phyloP scores from a whole-genome alignment of 2,797 vertebrate species.

The Zalophus californianus region DNA sequence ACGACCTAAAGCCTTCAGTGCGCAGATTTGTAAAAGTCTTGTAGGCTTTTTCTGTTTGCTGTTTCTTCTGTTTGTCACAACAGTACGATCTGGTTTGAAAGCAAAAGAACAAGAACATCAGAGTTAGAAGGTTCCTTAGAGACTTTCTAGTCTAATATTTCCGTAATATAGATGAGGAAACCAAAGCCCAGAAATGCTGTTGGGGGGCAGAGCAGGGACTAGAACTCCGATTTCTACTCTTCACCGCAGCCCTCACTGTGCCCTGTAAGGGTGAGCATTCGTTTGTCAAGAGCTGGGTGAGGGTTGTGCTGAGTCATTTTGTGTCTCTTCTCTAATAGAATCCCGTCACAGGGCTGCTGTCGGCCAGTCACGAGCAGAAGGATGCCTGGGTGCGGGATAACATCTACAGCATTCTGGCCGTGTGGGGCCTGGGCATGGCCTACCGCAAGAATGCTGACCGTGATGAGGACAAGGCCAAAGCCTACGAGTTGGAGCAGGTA shows the following conservation, averaged over 20 bases:
- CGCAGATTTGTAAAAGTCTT: background rate
- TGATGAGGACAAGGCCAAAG: constrained; percentile 99
- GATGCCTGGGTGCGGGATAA: constrained; percentile 99
- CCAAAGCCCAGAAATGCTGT: background rate
- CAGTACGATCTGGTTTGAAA: constrained; percentile 25
- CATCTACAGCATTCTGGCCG: constrained; percentile 96
- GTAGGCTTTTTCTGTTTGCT: background rate
- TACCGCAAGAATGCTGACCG: constrained; percentile 99
- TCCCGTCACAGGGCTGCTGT: constrained; percentile 96
- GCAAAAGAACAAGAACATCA: background rate
- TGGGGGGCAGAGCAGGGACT: constrained; percentile 17
- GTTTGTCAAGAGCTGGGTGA: background rate
- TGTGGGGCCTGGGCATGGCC: constrained; percentile 99
- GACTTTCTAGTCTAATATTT: background rate
- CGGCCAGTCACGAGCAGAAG: constrained; percentile 94
- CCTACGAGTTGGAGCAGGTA: constrained; percentile 99
- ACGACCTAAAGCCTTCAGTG: background rate
- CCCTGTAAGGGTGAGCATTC: background rate
- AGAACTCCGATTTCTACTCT: background rate
- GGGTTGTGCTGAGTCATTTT: background rate
- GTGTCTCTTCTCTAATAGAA: constrained; percentile 88
- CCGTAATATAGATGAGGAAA: background rate
- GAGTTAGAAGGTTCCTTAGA: constrained; percentile 27
- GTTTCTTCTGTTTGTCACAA: constrained; percentile 25
- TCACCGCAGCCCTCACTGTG: background rate